phyloP scores from a whole-genome alignment of 2,888 invertebrate genomes.

The Eupithecia subumbrata region DNA sequence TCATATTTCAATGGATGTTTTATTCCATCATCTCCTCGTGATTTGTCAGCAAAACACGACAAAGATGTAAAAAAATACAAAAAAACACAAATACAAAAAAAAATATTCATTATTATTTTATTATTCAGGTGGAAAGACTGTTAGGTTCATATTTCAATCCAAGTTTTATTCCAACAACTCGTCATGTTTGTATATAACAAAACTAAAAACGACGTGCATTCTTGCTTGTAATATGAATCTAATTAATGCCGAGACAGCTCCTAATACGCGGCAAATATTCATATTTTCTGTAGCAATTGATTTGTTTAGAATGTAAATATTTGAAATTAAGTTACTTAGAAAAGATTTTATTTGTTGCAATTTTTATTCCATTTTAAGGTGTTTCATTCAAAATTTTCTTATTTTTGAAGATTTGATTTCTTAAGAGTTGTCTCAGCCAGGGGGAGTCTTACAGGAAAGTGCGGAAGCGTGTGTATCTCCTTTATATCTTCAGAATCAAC shows the following conservation, averaged over 20 bases:
- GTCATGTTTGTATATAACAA: neutral
- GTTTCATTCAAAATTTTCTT: no score
- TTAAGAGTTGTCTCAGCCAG: neutral
- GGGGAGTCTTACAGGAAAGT: neutral
- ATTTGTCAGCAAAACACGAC: no score
- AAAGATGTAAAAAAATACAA: no score
- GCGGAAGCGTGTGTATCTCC: neutral
- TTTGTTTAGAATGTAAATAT: neutral
- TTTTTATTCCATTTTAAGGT: neutral
- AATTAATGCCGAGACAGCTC: neutral
- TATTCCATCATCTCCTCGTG: no score
- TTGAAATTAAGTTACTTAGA: neutral
- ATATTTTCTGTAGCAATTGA: neutral
- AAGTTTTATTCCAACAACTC: neutral
- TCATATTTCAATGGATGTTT: no score
- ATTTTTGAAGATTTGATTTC: neutral
- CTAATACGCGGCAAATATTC: no score
- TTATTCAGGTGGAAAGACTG: neutral
- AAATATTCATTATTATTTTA: no score
- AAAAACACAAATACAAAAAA: no score
- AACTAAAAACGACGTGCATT: neutral
- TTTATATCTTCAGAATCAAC: neutral
- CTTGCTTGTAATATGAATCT: neutral
- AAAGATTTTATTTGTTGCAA: neutral
- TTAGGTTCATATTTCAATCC: neutral